These are phyloP conservation scores for Camelus bactrianus DNA, from an alignment of 2,113 vertebrate species.

Conservation along the genomic window DNA sequence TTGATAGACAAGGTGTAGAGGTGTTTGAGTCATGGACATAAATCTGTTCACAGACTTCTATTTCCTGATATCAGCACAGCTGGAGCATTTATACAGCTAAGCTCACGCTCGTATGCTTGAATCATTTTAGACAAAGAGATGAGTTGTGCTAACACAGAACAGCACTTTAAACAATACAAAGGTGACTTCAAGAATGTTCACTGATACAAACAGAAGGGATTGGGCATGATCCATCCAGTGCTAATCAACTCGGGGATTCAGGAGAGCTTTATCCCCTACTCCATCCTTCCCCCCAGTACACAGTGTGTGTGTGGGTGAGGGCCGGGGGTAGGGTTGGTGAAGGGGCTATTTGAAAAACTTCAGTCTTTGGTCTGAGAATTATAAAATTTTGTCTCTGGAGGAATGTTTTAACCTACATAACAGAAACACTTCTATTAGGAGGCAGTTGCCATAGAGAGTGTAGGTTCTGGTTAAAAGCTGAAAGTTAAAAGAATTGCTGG, in stretches of 20 bases:
- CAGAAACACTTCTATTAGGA: slow-evolving; percentile 3
- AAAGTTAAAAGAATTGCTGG: not conserved
- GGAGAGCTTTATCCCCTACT: not conserved
- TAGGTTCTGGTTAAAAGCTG: slow-evolving; percentile 13
- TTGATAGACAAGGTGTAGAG: not conserved
- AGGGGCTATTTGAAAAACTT: not conserved
- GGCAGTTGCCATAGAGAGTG: slow-evolving; percentile 5
- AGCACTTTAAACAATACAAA: not conserved
- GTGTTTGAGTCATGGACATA: not conserved
- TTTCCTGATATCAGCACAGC: not conserved
- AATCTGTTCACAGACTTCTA: not conserved
- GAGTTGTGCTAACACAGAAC: not conserved
- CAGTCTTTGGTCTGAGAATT: not conserved
- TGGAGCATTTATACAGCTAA: not conserved
- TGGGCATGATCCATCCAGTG: no score
- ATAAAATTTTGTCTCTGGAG: not conserved
- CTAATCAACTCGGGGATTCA: not conserved
- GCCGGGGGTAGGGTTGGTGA: not conserved
- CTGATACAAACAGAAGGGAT: not conserved
- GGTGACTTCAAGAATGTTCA: not conserved
- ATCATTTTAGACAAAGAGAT: not conserved
- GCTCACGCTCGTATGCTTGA: not conserved
- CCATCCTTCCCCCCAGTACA: not conserved
- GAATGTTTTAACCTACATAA: slow-evolving; percentile 33
- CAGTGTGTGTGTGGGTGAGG: not conserved